Base-by-base conservation (phyloP, 1,140 invertebrate genomes). In the Sitobion miscanthi region DNA sequence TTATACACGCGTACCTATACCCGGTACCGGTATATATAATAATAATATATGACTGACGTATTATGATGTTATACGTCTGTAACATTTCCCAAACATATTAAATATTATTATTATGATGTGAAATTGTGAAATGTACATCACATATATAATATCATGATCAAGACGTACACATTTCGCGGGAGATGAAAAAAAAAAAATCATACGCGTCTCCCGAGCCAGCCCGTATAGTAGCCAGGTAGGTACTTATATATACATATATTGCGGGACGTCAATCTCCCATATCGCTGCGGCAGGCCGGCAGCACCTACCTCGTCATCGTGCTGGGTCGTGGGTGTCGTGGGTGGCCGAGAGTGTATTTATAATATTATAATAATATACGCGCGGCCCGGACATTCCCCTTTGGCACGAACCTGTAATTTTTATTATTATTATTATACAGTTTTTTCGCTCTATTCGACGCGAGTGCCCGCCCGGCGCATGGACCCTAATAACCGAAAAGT, bases 371-470 rank as follows among this genome's bases (percentile, higher is more conserved):
- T 42, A 42, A 85, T 85, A 42, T 25, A 38, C 49, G 9, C 49
- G 38, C 47, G 86, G 88, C 6, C 83, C 91, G 91, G 91, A 42
- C 91, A 45, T 92, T 92, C 77, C 91, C 91, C 91, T 92, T 92
- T 92, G 91, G 91, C 77, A 92, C 91, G 91, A 92, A 92, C 91
- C 91, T 83, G 77, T 92, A 92, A 92, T 92, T 92, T 92, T 69
- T 91, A 42, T 17, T 77, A 85, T 45, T 83, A 86, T 86, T 47
- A 30, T 86, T 21, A 7, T 20, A 77, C 62, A 17, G 62, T 52
- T 89, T 89, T 89, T 89, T 57, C 52, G 88, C 88, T 89, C 88
- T 54, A 20, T 89, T 30, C 88, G n/a, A 54, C 35, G 47, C 38
- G 25, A 45, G 45, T n/a, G 45, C 25, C 86, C 45, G 30, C 42